phyloP scores from a whole-genome alignment of 2,113 vertebrate species.

The cat (Felis catus) region DNA sequence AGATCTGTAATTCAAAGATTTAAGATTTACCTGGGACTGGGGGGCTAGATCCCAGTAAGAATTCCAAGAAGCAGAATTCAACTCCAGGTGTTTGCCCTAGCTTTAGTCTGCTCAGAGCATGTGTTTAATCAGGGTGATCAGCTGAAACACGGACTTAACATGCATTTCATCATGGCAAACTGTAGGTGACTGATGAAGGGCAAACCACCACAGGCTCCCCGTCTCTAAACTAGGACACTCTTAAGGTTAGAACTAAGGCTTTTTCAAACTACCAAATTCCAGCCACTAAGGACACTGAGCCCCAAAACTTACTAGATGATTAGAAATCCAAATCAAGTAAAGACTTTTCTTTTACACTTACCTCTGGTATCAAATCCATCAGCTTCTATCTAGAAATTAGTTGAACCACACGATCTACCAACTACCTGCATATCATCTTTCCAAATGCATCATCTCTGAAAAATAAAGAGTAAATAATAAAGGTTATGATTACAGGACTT shows the following conservation, averaged over 20 bases:
- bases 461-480: not conserved
- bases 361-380: slow-evolving; percentile 13
- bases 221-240: not conserved
- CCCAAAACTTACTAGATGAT: not conserved
- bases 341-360: slow-evolving; percentile 27
- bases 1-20: not conserved
- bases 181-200: slow-evolving; percentile 17
- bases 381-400: not conserved
- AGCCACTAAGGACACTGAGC: not conserved
- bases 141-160: slow-evolving; percentile 73
- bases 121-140: slow-evolving; percentile 65
- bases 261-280: slow-evolving; percentile 8
- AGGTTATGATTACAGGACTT: not conserved
- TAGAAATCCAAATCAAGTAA: not conserved
- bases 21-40: not conserved
- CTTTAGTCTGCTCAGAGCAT: slow-evolving; percentile 68
- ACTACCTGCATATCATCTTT: not conserved
- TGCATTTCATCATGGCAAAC: slow-evolving; percentile 72
- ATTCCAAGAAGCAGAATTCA: slow-evolving; percentile 22
- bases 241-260: not conserved
- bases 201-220: not conserved
- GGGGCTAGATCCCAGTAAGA: not conserved
- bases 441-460: not conserved
- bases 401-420: not conserved
- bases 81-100: slow-evolving; percentile 28